Base-by-base conservation (phyloP, 2,113 vertebrate genomes). In the Sinocyclocheilus rhinocerous region DNA sequence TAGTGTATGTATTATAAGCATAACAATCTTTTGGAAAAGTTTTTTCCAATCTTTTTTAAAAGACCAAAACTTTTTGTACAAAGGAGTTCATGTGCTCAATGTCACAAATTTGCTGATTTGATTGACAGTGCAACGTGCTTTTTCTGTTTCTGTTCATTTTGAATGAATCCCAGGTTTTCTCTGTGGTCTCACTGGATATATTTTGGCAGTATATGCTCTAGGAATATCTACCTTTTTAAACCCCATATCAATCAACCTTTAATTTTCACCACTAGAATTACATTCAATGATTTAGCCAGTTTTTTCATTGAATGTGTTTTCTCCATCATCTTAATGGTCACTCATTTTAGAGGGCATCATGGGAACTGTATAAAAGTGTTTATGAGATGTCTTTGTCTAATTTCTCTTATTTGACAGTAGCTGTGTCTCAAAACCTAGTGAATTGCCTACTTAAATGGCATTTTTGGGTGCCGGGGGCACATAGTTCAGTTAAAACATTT, bases 231-330 rank as follows among this genome's bases (percentile, higher is more conserved):
- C 16, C 1, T 70, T 33, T 20, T 73, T 73, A 45, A 73, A 73
- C 45, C 39, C 39, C 4, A 73, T 45, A 45, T 45, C 70, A 75
- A 39, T 75, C 36, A 24, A 75, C 39, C 5, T n/a, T 11, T 24
- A 75, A 75, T 72, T 36, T 1, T 8, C 10, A 4, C 39, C 39
- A 57, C 26, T 57, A 8, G 6, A 13, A 57, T 78, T 29, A 12
- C 76, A 4, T 77, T 77, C 75, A 77, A 55, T 77, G 75, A 77
- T 29, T 78, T 22, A 6, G 16, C 72, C 10, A 48, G 72, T 75
- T 75, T 22, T 57, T 22, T 78, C 52, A 78, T 57, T 78, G 76
- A 78, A 78, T 78, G 76, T 36, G 29, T 57, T 78, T 78, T 57
- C 50, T 78, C 4, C 76, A 77, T 77, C 76, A 57, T 16, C 36